Evolutionary conservation across 2,888 invertebrate species (phyloP).

Genomic region (Caenorhabditis auriculariae): DNA sequence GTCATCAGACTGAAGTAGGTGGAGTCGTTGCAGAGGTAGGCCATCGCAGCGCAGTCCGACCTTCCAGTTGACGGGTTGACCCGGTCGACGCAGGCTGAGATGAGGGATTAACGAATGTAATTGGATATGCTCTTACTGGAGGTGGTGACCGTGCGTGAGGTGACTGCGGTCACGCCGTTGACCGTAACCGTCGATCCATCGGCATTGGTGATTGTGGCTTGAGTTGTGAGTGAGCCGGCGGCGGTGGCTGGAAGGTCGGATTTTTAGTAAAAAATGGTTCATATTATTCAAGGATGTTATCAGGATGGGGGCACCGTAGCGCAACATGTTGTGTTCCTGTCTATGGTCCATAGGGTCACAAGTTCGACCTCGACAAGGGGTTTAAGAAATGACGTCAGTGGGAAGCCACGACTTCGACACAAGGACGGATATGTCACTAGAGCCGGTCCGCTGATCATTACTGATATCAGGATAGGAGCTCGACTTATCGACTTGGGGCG

Average conservation of each 20-base stretch:
- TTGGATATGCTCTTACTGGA: constrained; percentile 2
- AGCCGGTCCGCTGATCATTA: too few species aligned
- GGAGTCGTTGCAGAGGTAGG: constrained; percentile 24
- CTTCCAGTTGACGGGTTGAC: constrained; percentile 27
- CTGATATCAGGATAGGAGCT: too few species aligned
- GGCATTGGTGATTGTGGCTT: neutral
- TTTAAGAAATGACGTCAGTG: too few species aligned
- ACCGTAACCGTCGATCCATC: neutral
- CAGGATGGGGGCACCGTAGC: too few species aligned
- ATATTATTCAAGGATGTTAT: too few species aligned
- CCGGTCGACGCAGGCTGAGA: constrained; percentile 20
- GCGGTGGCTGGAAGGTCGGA: constrained; percentile 1
- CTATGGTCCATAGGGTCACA: too few species aligned
- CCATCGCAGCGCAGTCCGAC: constrained; percentile 24
- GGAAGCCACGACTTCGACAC: too few species aligned
- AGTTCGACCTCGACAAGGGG: neutral
- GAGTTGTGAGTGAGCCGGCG: constrained; percentile 1
- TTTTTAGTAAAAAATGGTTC: too few species aligned
- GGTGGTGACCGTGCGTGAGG: constrained; percentile 3
- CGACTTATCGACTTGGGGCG: too few species aligned
- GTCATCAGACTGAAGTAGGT: constrained; percentile 33
- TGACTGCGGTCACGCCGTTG: neutral
- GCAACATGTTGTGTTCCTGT: too few species aligned
- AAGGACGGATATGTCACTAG: too few species aligned
- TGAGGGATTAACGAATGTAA: constrained; percentile 4